Base-by-base conservation (phyloP, 1,140 invertebrate genomes). In the Drosophila erecta region DNA sequence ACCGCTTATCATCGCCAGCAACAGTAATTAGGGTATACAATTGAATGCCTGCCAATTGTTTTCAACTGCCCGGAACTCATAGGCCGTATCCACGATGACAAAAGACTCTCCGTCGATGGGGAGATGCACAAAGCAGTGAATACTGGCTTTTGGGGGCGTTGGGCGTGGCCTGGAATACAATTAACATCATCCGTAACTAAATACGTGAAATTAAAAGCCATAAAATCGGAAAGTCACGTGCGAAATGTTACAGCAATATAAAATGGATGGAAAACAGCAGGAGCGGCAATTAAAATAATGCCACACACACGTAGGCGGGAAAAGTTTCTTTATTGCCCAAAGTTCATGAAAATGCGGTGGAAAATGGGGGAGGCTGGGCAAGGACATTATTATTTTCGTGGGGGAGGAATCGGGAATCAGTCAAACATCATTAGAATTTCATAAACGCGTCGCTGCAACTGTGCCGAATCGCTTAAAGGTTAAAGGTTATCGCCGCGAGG, bases 171-270 rank as follows among this genome's bases (percentile, higher is more conserved):
- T 41, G 59, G 75, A 87, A 87, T 79, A 90, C 72, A 90, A 87
- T 87, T 83, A 90, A 87, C 77, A 79, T 83, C 80, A 90, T 71
- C 79, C 87, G 87, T 83, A 80, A 76, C 87, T 90, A 90, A 90
- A 90, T 86, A 83, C 79, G 74, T 80, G 76, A 90, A 90, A 89
- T 89, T 90, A 89, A 89, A 89, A 80, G 84, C 84, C 73, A 89
- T 89, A 84, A 89, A 89, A 90, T 89, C 85, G 62, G 61, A 80
- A 90, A 90, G 84, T 90, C 84, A 89, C 84, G 84, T 89, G 84
- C 84, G 74, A 84, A 89, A 89, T 89, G 85, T 81, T 72, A 86
- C 81, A 85, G 81, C 77, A 80, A 70, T 58, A 77, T 61, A 74
- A 76, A 51, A 77, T 47, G 65, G 12, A 27, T 27, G 46, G 4